Percentiles rank a stretch among this genome's conserved stretches.
Conservation (phyloP, 2,888 invertebrate genomes). For the Perizoma affinitatum region DNA sequence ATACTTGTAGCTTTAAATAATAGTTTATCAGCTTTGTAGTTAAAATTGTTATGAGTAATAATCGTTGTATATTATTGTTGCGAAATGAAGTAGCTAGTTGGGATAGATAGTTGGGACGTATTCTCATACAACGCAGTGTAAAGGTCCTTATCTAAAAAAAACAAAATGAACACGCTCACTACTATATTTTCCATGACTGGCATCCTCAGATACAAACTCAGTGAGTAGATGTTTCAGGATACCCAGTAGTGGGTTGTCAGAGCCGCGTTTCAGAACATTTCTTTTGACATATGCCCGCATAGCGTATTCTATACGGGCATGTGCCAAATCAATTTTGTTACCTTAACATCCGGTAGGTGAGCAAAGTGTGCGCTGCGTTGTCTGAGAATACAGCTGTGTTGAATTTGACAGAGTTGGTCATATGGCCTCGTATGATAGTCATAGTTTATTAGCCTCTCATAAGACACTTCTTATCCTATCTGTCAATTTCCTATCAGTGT, state of each 20-base stretch:
- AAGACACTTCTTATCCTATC: conserved; percentile 30
- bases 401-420: conserved; percentile 9
- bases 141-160: neutral
- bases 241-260: neutral
- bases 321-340: too few relatives aligned
- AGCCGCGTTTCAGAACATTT: too few relatives aligned
- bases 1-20: conserved; percentile 31
- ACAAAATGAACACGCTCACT: neutral
- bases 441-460: conserved; percentile 18
- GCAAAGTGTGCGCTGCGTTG: neutral
- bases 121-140: conserved; percentile 2
- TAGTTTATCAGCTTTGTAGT: conserved; percentile 30
- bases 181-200: too few relatives aligned
- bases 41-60: conserved; percentile 34
- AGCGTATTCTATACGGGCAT: too few relatives aligned
- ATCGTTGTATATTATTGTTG: conserved; percentile 23
- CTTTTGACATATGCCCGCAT: too few relatives aligned
- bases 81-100: neutral
- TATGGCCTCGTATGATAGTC: conserved; percentile 16
- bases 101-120: neutral
- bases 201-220: too few relatives aligned
- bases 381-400: conserved; percentile 1
- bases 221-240: too few relatives aligned
- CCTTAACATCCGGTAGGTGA: too few relatives aligned
- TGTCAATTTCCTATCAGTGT: conserved; percentile 39